Evolutionary conservation across 2,113 vertebrate species (phyloP).

Genomic region (Pipa parva): DNA sequence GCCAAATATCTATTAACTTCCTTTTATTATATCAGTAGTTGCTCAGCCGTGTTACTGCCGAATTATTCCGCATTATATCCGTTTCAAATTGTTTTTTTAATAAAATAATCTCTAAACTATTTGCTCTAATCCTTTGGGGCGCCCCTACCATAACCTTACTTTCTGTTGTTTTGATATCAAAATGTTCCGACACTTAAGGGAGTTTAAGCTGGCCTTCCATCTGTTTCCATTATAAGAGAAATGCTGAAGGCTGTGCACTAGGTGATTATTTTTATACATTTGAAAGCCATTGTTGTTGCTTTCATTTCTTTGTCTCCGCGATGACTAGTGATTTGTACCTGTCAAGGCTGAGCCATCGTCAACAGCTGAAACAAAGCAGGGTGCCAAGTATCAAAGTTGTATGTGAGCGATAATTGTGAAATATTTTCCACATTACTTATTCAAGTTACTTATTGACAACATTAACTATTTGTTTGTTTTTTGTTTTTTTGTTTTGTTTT

Average conservation of each 20-base stretch:
- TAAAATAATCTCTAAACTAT: neutral
- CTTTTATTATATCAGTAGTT: too few species aligned
- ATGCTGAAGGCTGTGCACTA: conserved; percentile 1
- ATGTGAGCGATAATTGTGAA: too few species aligned
- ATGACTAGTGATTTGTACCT: neutral
- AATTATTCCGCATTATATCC: too few species aligned
- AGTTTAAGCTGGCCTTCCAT: neutral
- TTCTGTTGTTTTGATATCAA: too few species aligned
- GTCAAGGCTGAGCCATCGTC: neutral
- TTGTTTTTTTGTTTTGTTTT: too few species aligned
- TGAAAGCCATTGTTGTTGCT: neutral
- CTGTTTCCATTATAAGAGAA: neutral
- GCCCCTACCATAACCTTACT: neutral
- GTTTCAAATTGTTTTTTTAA: neutral
- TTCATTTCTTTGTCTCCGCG: neutral
- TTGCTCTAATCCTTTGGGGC: neutral
- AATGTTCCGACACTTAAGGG: neutral
- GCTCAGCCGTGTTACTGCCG: too few species aligned
- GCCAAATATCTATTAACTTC: too few species aligned
- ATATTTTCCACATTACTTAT: too few species aligned
- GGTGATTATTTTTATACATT: neutral
- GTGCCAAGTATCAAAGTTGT: too few species aligned
- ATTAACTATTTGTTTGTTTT: too few species aligned
- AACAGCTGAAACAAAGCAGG: too few species aligned
- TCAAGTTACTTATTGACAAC: too few species aligned